Conservation (phyloP, 1,140 invertebrate species). For the Cyphomyrmex costatus region DNA sequence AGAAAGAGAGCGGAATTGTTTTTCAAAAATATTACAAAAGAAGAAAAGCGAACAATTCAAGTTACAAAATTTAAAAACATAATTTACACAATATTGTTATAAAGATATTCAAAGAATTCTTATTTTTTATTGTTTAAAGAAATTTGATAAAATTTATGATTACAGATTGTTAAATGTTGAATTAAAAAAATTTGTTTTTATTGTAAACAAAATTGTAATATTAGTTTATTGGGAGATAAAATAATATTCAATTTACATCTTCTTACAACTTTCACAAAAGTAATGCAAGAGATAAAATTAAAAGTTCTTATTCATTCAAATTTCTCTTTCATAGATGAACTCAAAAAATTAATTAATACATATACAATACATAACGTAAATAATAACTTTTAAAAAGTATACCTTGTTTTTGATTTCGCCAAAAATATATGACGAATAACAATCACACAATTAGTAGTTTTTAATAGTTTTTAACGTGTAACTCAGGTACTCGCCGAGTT, state of each 20-base stretch:
- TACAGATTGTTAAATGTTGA: neutral
- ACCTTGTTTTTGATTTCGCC: neutral
- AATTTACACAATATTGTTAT: neutral
- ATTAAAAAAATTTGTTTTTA: neutral
- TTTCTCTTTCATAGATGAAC: neutral
- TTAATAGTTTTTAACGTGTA: neutral
- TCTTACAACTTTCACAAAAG: neutral
- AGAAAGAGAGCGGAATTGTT: neutral
- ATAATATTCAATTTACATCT: neutral
- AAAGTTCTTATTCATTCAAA: neutral
- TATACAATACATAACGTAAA: neutral
- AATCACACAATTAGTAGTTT: neutral
- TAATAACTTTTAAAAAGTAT: neutral
- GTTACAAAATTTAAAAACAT: conserved; percentile 14
- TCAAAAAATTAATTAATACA: neutral
- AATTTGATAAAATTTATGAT: neutral
- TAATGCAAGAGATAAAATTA: neutral
- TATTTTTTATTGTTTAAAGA: neutral
- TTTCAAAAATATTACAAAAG: neutral
- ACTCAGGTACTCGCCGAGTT: neutral
- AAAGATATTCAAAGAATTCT: neutral
- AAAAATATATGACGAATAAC: neutral
- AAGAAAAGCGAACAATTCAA: neutral
- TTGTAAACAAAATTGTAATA: neutral
- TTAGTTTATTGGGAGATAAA: conserved; percentile 2